Evolutionary conservation across 2,797 vertebrate genomes (phyloP), one percentile per base, ranked within the genome.

Genomic region (Capromys pilorides): DNA sequence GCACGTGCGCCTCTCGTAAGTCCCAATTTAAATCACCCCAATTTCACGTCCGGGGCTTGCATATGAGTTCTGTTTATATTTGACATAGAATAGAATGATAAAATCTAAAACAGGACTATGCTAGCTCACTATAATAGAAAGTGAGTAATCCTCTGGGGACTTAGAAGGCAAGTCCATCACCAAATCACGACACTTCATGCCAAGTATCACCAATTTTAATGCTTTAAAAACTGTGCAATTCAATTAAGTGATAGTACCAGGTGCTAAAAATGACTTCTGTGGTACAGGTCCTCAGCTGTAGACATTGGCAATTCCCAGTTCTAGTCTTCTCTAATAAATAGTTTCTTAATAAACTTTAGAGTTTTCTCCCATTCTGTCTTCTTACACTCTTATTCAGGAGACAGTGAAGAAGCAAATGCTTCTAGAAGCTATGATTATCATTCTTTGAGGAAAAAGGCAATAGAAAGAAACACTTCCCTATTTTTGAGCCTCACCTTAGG

Each of bases 141-240:
- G 67, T n/a, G 12, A 1, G 66, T 67, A 36, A 67, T 21, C 26
- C 8, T n/a, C 0, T 90, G 49, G 24, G 41, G 14, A 62, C 69
- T 71, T 61, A 79, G 71, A 64, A 86, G 59, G 14, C 0, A 11
- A 84, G 31, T 79, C 4, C 10, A 9, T 90, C 39, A 33, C 86
- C 92, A 73, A 88, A 16, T 71, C 49, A 51, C 12, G 61, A 33
- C 39, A 90, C 78, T 90, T 88, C 82, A 86, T 86, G 73, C 16
- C 39, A 64, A 87, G 11, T 86, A 84, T 69, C 45, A 92, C 14
- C 6, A 73, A 57, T 90, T 94, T 90, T 79, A 96, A 61, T 89
- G 45, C 9, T 84, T 93, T 81, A 91, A 84, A 94, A 77, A 28
- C 51, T 73, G 73, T 93, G 81, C 1, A 39, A 24, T 88, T 81